These are phyloP conservation scores for Cryptoleucopteryx plumbea DNA, from an alignment of 2,113 vertebrate genomes.

Conservation along the genomic window DNA sequence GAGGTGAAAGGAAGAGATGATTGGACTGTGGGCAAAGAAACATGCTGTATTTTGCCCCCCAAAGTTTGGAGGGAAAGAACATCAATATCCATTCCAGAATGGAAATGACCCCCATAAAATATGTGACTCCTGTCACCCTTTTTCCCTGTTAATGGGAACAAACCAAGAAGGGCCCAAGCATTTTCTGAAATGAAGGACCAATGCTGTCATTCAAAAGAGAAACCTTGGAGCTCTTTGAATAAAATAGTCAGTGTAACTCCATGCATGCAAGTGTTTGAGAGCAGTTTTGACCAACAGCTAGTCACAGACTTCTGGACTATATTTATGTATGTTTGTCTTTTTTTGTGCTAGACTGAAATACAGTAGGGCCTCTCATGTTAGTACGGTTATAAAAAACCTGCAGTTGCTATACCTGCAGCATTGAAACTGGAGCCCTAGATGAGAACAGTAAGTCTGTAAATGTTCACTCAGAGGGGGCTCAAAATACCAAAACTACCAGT, in stretches of 20 bases:
- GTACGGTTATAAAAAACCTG: background rate
- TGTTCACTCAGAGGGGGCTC: background rate
- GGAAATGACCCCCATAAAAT: background rate
- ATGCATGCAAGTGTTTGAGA: background rate
- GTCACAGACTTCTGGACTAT: background rate
- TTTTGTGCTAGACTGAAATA: background rate
- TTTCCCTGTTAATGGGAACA: background rate
- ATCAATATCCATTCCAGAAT: background rate
- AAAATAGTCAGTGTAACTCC: background rate
- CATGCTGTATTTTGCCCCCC: rapidly evolving
- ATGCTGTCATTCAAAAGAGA: background rate
- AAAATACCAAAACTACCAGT: background rate
- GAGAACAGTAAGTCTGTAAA: background rate
- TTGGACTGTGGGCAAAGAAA: background rate
- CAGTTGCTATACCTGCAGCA: background rate
- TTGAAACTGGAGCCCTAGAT: background rate
- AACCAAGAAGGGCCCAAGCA: background rate
- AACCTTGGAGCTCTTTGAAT: background rate
- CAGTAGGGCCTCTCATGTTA: background rate
- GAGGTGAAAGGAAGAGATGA: background rate
- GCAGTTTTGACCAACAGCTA: background rate
- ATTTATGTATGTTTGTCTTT: background rate
- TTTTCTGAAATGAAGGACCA: background rate
- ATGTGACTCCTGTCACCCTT: background rate
- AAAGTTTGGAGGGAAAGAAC: background rate